phyloP scores from a whole-genome alignment of 1,140 invertebrate genomes.

The Pentalonia nigronervosa region DNA sequence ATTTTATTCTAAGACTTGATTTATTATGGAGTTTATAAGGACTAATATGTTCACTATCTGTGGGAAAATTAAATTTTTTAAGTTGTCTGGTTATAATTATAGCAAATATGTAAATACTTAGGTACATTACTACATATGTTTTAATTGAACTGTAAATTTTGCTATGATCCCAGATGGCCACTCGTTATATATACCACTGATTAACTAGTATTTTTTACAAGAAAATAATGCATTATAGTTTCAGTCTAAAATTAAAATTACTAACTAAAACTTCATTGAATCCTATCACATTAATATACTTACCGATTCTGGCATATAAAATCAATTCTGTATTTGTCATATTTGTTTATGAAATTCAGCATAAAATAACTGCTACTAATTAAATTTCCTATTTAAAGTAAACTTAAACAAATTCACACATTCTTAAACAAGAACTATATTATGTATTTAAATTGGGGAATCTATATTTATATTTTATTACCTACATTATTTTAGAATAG shows the following conservation, averaged over 20 bases:
- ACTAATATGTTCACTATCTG: not conserved
- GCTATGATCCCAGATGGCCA: not conserved
- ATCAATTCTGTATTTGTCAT: not conserved
- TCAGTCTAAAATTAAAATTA: not conserved
- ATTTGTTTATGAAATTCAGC: not conserved
- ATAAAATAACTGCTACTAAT: not conserved
- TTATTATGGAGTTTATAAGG: not conserved
- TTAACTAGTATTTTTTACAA: not conserved
- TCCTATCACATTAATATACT: not conserved
- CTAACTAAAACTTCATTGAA: not conserved
- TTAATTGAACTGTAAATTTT: not conserved
- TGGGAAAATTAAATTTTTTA: not conserved
- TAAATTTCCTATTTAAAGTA: not conserved
- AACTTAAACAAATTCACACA: no score
- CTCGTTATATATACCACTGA: not conserved
- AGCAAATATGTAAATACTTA: not conserved
- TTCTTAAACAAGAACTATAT: no score
- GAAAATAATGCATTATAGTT: not conserved
- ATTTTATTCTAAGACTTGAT: not conserved
- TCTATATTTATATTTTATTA: no score
- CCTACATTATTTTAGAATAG: no score
- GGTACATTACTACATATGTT: not conserved
- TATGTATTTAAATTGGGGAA: no score
- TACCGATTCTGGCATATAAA: not conserved
- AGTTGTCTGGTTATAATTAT: not conserved